These are phyloP conservation scores for Rhopalosiphum padi DNA, from an alignment of 1,140 invertebrate genomes.

Conservation along the genomic window DNA sequence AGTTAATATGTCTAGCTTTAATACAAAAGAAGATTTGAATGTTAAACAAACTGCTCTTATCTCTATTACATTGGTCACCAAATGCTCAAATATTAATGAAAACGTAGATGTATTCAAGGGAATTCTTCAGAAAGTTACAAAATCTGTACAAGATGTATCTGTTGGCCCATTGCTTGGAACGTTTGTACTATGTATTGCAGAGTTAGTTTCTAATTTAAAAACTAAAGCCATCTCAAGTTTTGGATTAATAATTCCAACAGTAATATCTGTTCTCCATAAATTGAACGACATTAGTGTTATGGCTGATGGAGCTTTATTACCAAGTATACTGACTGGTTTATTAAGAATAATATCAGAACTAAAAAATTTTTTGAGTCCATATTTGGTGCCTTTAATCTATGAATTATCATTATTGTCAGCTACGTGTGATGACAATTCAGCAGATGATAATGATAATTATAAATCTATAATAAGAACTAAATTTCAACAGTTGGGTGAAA, in stretches of 20 bases:
- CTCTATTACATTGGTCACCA: constrained; percentile 78
- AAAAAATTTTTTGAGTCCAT: constrained; percentile 53
- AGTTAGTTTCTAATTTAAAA: constrained; percentile 77
- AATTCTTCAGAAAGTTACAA: constrained; percentile 53
- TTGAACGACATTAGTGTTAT: constrained; percentile 23
- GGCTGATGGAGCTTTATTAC: constrained; percentile 50
- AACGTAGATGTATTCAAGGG: constrained; percentile 55
- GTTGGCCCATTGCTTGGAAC: constrained; percentile 73
- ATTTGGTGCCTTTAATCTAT: constrained; percentile 45
- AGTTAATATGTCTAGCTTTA: constrained; percentile 63
- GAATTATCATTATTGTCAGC: constrained; percentile 51
- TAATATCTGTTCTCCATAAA: constrained; percentile 54
- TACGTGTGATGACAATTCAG: constrained; percentile 24
- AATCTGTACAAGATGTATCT: constrained; percentile 38
- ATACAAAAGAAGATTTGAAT: constrained; percentile 64
- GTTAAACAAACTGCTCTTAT: constrained; percentile 79
- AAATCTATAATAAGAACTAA: constrained; percentile 54
- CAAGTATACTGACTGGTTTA: constrained; percentile 50
- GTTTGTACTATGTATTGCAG: constrained; percentile 80
- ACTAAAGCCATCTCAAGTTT: constrained; percentile 67
- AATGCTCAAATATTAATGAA: constrained; percentile 54
- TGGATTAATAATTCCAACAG: constrained; percentile 50
- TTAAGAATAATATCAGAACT: constrained; percentile 54
- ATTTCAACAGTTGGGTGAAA: constrained; percentile 51
- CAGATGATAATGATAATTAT: constrained; percentile 43